Base-by-base conservation (phyloP, 2,113 vertebrate species). In the Siniperca knerii region DNA sequence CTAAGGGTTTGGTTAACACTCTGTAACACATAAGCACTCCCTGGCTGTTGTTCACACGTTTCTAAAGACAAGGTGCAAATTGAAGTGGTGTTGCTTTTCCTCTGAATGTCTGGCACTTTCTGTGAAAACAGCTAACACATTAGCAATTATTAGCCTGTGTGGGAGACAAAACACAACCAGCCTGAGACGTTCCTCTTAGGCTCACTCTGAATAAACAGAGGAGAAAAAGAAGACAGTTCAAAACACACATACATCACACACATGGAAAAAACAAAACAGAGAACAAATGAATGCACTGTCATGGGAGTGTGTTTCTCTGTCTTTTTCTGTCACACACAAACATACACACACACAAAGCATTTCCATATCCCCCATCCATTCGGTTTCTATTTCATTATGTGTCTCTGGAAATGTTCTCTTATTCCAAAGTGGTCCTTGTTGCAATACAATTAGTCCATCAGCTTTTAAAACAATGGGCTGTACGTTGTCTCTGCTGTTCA, bases 31-130 rank as follows among this genome's bases (percentile, higher is more conserved):
- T 65, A 58, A 71, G 65, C 82, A 29, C 76, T 75, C 61, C 25
- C 74, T 60, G 2, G 9, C 50, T 78, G 82, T 84, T 81, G 77
- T 89, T 92, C 82, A 86, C 87, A 81, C 87, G 9, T 85, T 86
- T 79, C 72, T 52, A 55, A 81, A 89, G 87, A 90, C 65, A 74
- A 92, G 89, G 91, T 93, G 94, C 83, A 93, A 94, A 94, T 94
- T 91, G 77, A 92, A 88, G 90, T 15, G 75, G 23, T 2, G 23
- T 52, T 71, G 75, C 81, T 46, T 79, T 88, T 83, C 61, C 81
- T 80, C 54, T 48, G 16, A 81, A 79, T 82, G 90, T 93, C 92
- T 94, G 91, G 83, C 94, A 91, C 91, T 68, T 89, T 77, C 67
- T 37, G 70, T 55, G 79, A 76, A 82, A 92, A 87, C 79, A 52